These are phyloP conservation scores for Zaprionus lachaisei DNA, from an alignment of 1,140 invertebrate species.

Conservation along the genomic window DNA sequence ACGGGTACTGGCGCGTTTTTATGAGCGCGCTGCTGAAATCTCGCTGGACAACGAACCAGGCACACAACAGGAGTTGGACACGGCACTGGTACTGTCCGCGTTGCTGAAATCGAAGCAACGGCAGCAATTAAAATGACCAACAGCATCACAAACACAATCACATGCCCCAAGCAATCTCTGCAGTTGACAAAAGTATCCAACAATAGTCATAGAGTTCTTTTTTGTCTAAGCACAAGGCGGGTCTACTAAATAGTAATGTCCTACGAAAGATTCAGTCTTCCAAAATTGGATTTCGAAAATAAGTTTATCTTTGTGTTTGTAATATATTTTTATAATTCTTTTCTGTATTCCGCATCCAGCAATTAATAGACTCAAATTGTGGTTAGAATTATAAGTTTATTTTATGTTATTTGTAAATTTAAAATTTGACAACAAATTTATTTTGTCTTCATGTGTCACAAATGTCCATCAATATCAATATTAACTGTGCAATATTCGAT, in stretches of 20 bases:
- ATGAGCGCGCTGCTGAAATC: conserved; percentile 90
- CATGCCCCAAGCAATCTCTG: conserved; percentile 29
- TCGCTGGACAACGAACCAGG: conserved; percentile 94
- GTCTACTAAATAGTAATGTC: not conserved
- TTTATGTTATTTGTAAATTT: conserved; percentile 19
- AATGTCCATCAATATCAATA: conserved; percentile 45
- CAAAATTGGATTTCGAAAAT: not conserved
- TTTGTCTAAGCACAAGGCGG: conserved; percentile 10
- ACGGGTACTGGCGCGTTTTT: conserved; percentile 94
- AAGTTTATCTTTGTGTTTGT: not conserved
- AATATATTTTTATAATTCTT: not conserved
- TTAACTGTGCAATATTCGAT: conserved; percentile 66
- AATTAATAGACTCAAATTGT: conserved; percentile 8
- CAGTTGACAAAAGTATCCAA: conserved; percentile 23
- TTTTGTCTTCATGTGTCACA: conserved; percentile 21
- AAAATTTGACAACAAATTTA: not conserved
- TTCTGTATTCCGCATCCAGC: not conserved
- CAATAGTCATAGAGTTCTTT: conserved; percentile 4
- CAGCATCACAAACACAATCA: conserved; percentile 20
- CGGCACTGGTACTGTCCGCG: conserved; percentile 94
- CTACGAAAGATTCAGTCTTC: not conserved
- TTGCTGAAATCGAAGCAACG: conserved; percentile 86
- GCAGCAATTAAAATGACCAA: conserved; percentile 56
- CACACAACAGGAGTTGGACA: conserved; percentile 95
- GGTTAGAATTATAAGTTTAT: conserved; percentile 19